A percentile compares a stretch with the other conserved stretches of the same genome.
phyloP scores from a whole-genome alignment of 64 coral and sea anemone genomes.

The Stylophora pistillata region DNA sequence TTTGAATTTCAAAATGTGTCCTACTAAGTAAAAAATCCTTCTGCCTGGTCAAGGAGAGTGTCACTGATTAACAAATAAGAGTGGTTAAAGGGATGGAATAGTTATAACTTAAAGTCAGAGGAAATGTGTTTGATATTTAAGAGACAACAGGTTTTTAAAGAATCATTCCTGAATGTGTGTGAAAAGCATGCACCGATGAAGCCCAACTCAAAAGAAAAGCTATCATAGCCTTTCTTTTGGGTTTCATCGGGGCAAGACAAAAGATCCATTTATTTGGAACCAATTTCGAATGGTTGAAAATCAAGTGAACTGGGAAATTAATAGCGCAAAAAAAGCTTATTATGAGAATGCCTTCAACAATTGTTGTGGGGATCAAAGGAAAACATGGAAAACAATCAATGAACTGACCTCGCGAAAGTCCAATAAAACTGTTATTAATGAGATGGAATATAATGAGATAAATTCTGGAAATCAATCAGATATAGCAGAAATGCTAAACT shows the following conservation, averaged over 20 bases:
- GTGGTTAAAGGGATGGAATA: too few relatives aligned
- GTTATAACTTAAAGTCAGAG: too few relatives aligned
- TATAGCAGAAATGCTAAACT: slow-evolving; percentile 4
- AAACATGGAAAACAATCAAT: slow-evolving; percentile 10
- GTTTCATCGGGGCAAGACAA: too few relatives aligned
- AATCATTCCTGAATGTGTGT: too few relatives aligned
- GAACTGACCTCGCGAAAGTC: slow-evolving; percentile 5
- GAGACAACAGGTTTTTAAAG: too few relatives aligned
- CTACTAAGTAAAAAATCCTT: too few relatives aligned
- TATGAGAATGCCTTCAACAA: slow-evolving; percentile 29
- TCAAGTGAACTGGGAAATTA: slow-evolving; percentile 22
- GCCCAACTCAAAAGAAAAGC: slow-evolving; percentile 37
- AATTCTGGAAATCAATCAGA: background rate
- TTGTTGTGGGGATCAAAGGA: background rate
- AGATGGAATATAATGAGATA: slow-evolving; percentile 5
- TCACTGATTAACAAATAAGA: too few relatives aligned
- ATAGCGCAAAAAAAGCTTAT: slow-evolving; percentile 47
- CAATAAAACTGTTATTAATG: slow-evolving; percentile 3
- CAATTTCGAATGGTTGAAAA: slow-evolving; percentile 39
- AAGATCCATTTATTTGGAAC: slow-evolving; percentile 30
- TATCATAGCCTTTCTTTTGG: too few relatives aligned
- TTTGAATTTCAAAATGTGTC: too few relatives aligned
- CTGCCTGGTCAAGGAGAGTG: too few relatives aligned
- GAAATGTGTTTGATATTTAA: too few relatives aligned
- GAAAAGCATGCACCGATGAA: too few relatives aligned